A percentile compares a stretch with the other conserved stretches of the same genome.
phyloP scores from a whole-genome alignment of 2,113 vertebrate genomes.

The Pterocles burchelli region DNA sequence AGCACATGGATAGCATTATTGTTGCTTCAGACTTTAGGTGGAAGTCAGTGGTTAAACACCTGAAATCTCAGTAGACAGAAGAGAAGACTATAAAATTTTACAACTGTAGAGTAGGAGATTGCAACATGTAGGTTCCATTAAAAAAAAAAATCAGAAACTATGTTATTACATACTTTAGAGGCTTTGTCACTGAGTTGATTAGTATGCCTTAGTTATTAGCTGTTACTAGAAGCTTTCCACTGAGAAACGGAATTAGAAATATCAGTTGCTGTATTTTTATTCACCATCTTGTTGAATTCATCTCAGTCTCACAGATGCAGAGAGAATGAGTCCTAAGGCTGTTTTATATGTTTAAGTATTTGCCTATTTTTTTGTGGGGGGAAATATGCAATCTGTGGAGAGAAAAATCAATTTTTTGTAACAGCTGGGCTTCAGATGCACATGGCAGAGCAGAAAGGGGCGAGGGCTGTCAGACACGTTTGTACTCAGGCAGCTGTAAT shows the following conservation, averaged over 20 bases:
- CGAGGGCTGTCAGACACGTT: background rate
- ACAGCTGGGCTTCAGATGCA: constrained; percentile 37
- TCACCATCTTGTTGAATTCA: constrained; percentile 45
- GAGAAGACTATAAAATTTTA: constrained; percentile 74
- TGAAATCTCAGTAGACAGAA: constrained; percentile 74
- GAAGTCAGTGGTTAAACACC: constrained; percentile 70
- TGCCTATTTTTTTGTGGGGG: background rate
- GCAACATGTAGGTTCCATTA: constrained; percentile 60
- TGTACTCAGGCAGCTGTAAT: background rate
- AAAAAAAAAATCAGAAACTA: constrained; percentile 49
- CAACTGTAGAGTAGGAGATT: constrained; percentile 48
- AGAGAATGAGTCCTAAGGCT: background rate
- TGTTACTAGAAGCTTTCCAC: constrained; percentile 70
- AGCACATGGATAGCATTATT: constrained; percentile 74
- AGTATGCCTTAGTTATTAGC: constrained; percentile 66
- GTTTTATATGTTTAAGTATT: constrained; percentile 9
- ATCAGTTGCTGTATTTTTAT: constrained; percentile 33
- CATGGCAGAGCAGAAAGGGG: background rate
- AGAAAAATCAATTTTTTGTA: background rate
- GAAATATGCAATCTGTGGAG: background rate
- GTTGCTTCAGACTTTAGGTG: constrained; percentile 46
- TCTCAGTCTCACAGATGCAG: constrained; percentile 15
- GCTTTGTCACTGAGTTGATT: constrained; percentile 66
- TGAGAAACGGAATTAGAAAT: constrained; percentile 70
- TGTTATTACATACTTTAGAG: constrained; percentile 61